These are phyloP conservation scores for Orchesella flavescens DNA, from an alignment of 2,888 invertebrate species.

Conservation along the genomic window DNA sequence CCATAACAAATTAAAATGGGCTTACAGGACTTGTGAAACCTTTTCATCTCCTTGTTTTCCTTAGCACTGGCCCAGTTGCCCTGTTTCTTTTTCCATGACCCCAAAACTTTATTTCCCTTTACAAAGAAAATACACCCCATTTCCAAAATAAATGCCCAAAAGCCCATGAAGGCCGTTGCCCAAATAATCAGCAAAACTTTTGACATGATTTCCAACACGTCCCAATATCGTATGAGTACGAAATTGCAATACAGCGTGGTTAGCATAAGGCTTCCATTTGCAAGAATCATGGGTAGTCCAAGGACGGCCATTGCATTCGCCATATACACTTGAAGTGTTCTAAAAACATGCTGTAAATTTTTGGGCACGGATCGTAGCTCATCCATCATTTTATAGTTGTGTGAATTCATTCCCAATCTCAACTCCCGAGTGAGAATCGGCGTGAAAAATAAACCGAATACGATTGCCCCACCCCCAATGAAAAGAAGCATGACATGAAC, in stretches of 20 bases:
- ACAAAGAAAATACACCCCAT: slow-evolving; percentile 14
- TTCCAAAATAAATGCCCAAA: slow-evolving; percentile 34
- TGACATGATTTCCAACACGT: background rate
- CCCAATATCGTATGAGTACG: slow-evolving; percentile 14
- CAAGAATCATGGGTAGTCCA: background rate
- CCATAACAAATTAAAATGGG: slow-evolving; percentile 41
- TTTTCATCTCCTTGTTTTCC: slow-evolving; percentile 31
- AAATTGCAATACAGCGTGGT: background rate
- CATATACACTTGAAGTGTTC: background rate
- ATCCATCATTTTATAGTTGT: background rate
- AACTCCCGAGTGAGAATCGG: no score
- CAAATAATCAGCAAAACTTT: background rate
- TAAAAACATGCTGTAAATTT: slow-evolving; percentile 3
- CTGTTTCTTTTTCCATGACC: slow-evolving; percentile 21
- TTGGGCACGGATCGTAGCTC: background rate
- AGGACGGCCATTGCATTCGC: background rate
- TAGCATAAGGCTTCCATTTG: background rate
- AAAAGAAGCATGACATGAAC: no score
- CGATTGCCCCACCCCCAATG: no score
- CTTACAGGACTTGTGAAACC: slow-evolving; percentile 10
- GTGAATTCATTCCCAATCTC: no score
- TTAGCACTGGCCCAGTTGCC: background rate
- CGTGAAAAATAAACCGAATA: no score
- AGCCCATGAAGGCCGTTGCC: background rate
- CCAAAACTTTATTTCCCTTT: slow-evolving; percentile 4